Percentiles rank a stretch among this genome's conserved stretches.
Evolutionary conservation across 2,797 vertebrate species (phyloP).

Genomic region (Lepidocolaptes lacrymiger): DNA sequence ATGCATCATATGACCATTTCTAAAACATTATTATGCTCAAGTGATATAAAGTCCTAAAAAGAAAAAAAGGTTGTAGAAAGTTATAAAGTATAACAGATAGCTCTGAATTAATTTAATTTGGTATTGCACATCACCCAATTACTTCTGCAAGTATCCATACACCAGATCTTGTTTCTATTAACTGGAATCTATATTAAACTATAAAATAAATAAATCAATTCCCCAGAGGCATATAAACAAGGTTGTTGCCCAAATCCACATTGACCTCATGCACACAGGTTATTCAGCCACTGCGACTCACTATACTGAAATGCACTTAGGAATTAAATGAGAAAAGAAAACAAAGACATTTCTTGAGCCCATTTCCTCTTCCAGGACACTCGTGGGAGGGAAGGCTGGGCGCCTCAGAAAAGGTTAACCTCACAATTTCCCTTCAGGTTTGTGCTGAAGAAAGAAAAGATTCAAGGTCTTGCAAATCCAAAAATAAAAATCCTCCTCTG

Average conservation of each 20-base stretch:
- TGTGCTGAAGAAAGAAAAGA: neutral
- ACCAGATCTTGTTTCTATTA: neutral
- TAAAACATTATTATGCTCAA: neutral
- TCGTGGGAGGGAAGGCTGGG: neutral
- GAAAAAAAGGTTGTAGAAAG: neutral
- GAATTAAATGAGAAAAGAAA: neutral
- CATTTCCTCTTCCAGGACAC: neutral
- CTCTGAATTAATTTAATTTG: neutral
- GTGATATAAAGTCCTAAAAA: neutral
- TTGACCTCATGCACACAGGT: neutral
- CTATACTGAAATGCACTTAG: neutral
- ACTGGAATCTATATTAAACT: neutral
- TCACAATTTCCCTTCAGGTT: neutral
- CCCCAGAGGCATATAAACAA: neutral
- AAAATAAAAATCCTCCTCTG: neutral
- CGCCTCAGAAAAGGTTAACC: neutral
- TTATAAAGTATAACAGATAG: neutral
- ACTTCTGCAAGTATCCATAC: neutral
- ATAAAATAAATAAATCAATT: neutral
- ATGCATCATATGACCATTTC: neutral
- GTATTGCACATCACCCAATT: neutral
- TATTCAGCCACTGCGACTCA: neutral
- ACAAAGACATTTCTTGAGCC: accelerated
- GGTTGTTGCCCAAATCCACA: neutral
- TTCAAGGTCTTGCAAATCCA: neutral